Evolutionary conservation across 1,140 invertebrate species (phyloP).

Genomic region (Palaemon carinicauda): DNA sequence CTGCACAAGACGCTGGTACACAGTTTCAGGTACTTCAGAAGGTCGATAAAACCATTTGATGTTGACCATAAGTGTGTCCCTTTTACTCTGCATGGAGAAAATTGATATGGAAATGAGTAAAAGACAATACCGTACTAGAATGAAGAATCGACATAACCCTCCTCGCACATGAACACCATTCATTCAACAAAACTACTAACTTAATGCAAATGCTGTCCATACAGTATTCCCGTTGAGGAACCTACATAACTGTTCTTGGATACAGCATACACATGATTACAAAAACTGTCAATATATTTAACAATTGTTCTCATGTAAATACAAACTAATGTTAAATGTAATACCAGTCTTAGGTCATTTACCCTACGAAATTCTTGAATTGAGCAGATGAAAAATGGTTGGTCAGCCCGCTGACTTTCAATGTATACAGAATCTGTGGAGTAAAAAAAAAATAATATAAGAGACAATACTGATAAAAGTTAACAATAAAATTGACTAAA

Average conservation of each 20-base stretch:
- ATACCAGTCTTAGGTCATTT: conserved; percentile 51
- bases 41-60: conserved; percentile 69
- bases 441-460: not conserved
- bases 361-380: conserved; percentile 67
- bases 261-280: too few relatives aligned
- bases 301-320: not conserved
- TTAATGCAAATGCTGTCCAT: too few relatives aligned
- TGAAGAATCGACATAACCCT: too few relatives aligned
- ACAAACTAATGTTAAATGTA: not conserved
- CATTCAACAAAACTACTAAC: too few relatives aligned
- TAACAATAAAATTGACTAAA: too few relatives aligned
- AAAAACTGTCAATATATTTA: too few relatives aligned
- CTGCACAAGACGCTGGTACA: conserved; percentile 68
- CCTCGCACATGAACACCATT: too few relatives aligned
- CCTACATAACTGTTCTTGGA: not conserved
- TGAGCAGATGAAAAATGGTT: conserved; percentile 67
- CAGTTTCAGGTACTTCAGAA: conserved; percentile 68
- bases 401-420: conserved; percentile 66
- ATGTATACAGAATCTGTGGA: conserved; percentile 67
- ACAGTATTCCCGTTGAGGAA: too few relatives aligned
- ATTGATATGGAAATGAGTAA: not conserved
- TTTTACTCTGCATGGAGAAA: conserved; percentile 66
- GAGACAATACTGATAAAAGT: too few relatives aligned
- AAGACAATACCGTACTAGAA: too few relatives aligned
- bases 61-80: conserved; percentile 67